phyloP scores from a whole-genome alignment of 1,140 invertebrate genomes.

The Sinonovacula constricta region DNA sequence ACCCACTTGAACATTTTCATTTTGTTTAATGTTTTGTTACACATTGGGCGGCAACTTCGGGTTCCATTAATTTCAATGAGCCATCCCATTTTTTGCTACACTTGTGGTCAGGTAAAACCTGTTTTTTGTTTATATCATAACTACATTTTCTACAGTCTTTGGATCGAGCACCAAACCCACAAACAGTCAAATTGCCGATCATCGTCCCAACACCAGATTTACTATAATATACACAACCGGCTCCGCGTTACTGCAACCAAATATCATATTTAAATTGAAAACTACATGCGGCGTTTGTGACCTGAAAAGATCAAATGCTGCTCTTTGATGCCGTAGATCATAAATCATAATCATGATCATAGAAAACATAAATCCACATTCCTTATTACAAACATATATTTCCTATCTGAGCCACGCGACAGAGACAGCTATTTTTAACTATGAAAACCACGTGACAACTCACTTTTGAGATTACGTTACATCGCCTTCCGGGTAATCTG shows the following conservation, averaged over 20 bases:
- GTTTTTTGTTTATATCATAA: neutral
- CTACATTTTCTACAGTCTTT: slow-evolving; percentile 25
- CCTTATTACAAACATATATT: too few relatives aligned
- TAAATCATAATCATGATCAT: too few relatives aligned
- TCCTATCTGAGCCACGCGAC: too few relatives aligned
- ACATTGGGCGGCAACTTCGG: slow-evolving; percentile 21
- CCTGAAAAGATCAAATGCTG: too few relatives aligned
- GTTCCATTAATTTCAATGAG: slow-evolving; percentile 27
- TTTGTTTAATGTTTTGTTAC: slow-evolving; percentile 3
- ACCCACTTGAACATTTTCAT: too few relatives aligned
- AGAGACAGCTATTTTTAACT: too few relatives aligned
- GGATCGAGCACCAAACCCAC: slow-evolving; percentile 1
- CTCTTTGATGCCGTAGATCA: too few relatives aligned
- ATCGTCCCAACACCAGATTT: slow-evolving; percentile 25
- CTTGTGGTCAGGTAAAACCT: neutral
- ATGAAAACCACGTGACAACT: too few relatives aligned
- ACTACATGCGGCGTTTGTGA: too few relatives aligned
- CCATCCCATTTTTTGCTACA: slow-evolving; percentile 35
- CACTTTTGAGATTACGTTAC: too few relatives aligned
- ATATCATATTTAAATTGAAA: slow-evolving; percentile 32
- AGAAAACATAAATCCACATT: too few relatives aligned
- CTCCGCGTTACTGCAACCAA: slow-evolving; percentile 20
- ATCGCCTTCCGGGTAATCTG: too few relatives aligned
- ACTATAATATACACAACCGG: slow-evolving; percentile 2
- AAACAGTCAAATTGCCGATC: slow-evolving; percentile 7